A percentile compares a stretch with the other conserved stretches of the same genome.
Conservation (phyloP, 1,140 invertebrate species). For the Drosophila dunni region DNA sequence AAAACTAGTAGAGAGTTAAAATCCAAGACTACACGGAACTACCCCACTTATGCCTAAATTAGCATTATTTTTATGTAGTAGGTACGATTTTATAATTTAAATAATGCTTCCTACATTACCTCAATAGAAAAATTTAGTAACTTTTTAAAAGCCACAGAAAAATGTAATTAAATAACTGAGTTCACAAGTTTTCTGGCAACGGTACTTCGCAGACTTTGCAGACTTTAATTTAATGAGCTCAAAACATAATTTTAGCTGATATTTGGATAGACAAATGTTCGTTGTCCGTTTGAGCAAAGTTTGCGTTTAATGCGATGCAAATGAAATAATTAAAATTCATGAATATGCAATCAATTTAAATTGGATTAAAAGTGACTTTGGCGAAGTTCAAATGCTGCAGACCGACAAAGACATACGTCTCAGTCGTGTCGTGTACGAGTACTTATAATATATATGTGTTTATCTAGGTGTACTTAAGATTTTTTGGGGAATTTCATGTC, state of each 20-base stretch:
- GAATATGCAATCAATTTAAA: slow-evolving; percentile 22
- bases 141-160: too few relatives aligned
- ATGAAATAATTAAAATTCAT: slow-evolving; percentile 24
- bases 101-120: too few relatives aligned
- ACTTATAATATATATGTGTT: too few relatives aligned
- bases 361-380: neutral
- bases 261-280: neutral
- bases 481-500: neutral
- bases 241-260: neutral
- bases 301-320: slow-evolving; percentile 15
- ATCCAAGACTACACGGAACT: too few relatives aligned
- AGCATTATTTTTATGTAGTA: too few relatives aligned
- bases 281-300: neutral
- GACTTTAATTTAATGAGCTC: neutral
- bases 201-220: neutral
- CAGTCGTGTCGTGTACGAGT: too few relatives aligned
- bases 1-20: too few relatives aligned
- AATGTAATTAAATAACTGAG: too few relatives aligned
- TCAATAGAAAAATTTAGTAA: too few relatives aligned
- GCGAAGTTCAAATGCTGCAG: neutral
- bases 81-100: too few relatives aligned
- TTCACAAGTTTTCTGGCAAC: too few relatives aligned
- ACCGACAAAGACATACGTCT: neutral
- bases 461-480: neutral
- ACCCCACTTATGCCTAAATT: too few relatives aligned